Conservation (phyloP, 2,888 invertebrate genomes). For the Cyaniris semiargus region DNA sequence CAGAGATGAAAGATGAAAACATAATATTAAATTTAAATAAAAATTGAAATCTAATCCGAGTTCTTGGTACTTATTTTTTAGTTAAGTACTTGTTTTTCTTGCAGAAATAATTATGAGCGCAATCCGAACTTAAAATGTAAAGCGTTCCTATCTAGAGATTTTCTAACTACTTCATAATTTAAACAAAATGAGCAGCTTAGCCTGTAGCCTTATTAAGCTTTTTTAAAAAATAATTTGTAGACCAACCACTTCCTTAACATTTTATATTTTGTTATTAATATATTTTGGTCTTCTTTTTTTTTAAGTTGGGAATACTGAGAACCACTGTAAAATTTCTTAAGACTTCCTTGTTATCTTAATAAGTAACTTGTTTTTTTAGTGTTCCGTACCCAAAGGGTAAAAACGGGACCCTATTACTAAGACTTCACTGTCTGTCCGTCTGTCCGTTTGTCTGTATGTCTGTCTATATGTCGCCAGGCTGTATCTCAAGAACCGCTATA, state of each 20-base stretch:
- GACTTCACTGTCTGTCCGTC: no score
- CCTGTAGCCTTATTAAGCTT: conserved; percentile 21
- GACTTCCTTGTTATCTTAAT: background rate
- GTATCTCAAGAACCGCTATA: no score
- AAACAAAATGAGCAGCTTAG: conserved; percentile 15
- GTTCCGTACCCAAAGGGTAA: no score
- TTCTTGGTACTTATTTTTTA: background rate
- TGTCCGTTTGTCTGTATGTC: no score
- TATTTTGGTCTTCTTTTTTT: background rate
- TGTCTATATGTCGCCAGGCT: no score
- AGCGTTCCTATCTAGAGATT: conserved; percentile 11
- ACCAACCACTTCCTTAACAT: conserved; percentile 1
- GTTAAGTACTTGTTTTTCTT: background rate
- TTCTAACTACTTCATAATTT: conserved; percentile 26
- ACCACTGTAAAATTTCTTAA: background rate
- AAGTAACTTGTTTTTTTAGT: no score
- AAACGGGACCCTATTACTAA: no score
- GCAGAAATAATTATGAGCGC: background rate
- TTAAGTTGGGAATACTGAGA: background rate
- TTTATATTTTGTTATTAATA: no score
- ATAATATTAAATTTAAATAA: no score
- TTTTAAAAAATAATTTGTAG: conserved; percentile 7
- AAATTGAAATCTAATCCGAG: background rate
- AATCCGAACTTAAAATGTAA: background rate
- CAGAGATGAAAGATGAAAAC: no score